Conservation (phyloP, 2,888 invertebrate genomes). For the Endomychus coccineus region DNA sequence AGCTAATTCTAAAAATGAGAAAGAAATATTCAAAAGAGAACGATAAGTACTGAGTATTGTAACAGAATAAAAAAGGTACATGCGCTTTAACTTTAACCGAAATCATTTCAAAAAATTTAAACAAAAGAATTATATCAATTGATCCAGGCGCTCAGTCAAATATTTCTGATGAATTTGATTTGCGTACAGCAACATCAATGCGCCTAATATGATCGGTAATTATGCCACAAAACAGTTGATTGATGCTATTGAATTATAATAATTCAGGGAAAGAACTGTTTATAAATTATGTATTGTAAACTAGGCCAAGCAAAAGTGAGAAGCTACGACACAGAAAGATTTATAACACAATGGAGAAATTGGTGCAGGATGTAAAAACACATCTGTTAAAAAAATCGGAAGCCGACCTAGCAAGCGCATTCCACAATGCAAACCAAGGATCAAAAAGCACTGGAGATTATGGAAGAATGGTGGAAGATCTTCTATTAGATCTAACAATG, state of each 20-base stretch:
- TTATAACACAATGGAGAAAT: slow-evolving; percentile 12
- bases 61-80: too few species aligned
- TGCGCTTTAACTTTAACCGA: too few species aligned
- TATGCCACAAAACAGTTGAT: slow-evolving; percentile 20
- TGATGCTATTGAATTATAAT: slow-evolving; percentile 24
- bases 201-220: slow-evolving; percentile 19
- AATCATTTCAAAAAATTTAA: too few species aligned
- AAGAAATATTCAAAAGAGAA: too few species aligned
- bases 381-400: slow-evolving; percentile 19
- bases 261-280: slow-evolving; percentile 19
- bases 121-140: too few species aligned
- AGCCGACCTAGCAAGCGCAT: slow-evolving; percentile 12
- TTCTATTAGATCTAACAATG: slow-evolving; percentile 19
- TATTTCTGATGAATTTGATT: slow-evolving; percentile 20
- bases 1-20: too few species aligned
- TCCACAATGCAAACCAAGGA: slow-evolving; percentile 15
- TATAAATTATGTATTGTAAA: slow-evolving; percentile 20
- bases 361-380: slow-evolving; percentile 16
- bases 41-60: too few species aligned
- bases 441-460: slow-evolving; percentile 15
- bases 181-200: slow-evolving; percentile 19
- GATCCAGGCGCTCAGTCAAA: too few species aligned
- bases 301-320: slow-evolving; percentile 13
- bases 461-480: slow-evolving; percentile 17
- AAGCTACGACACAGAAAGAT: slow-evolving; percentile 17